Evolutionary conservation across 30 jellyfish, hydroid and myxozoan species (phyloP).

Genomic region (Sanderia malayensis): DNA sequence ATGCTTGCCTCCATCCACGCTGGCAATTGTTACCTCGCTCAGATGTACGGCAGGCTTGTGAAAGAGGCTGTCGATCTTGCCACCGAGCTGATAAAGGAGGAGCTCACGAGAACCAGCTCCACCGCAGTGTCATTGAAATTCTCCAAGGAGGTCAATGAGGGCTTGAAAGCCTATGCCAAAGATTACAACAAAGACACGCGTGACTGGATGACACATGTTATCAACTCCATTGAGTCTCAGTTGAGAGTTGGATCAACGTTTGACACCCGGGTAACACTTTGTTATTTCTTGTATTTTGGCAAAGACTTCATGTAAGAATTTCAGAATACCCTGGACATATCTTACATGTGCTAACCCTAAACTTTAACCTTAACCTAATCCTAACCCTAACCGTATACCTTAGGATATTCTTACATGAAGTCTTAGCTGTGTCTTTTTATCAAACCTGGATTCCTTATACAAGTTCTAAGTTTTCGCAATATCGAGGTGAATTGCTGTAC

Average conservation of each 20-base stretch:
- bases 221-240: conserved; percentile 67
- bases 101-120: conserved; percentile 41
- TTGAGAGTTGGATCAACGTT: conserved; percentile 61
- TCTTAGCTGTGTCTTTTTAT: too few species aligned
- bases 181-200: conserved; percentile 42
- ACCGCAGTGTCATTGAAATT: conserved; percentile 37
- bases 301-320: too few species aligned
- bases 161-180: conserved; percentile 47
- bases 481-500: too few species aligned
- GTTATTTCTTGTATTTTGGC: too few species aligned
- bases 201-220: conserved; percentile 70
- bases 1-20: conserved; percentile 73
- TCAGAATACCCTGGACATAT: too few species aligned
- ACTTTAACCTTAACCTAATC: too few species aligned
- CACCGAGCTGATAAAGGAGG: conserved; percentile 27
- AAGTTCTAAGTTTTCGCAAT: too few species aligned
- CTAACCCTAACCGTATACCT: too few species aligned
- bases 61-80: conserved; percentile 94
- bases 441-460: too few species aligned
- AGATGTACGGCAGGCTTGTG: conserved; percentile 79
- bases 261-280: conserved; percentile 67
- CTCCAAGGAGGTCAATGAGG: conserved; percentile 34
- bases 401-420: too few species aligned
- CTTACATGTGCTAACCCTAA: too few species aligned
- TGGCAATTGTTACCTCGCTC: conserved; percentile 89